A percentile compares a stretch with the other conserved stretches of the same genome.
Conservation (phyloP, 2,797 vertebrate species). For the Clarias pachynema region DNA sequence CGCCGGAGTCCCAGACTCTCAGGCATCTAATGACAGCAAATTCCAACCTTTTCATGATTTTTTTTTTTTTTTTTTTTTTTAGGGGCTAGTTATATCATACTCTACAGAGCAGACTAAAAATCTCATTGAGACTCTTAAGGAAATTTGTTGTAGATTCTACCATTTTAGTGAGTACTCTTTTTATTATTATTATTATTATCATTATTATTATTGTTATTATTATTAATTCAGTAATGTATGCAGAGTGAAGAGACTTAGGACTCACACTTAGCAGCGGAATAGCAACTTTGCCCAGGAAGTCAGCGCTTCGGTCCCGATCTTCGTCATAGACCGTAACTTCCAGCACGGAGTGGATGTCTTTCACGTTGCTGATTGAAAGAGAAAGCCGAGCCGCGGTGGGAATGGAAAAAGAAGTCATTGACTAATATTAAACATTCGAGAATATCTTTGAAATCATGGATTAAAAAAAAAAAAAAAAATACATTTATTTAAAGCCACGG, state of each 20-base stretch:
- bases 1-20: no score
- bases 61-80: constrained; percentile 32
- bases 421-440: constrained; percentile 57
- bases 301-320: constrained; percentile 92
- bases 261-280: constrained; percentile 96
- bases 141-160: constrained; percentile 3
- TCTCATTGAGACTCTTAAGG: neutral
- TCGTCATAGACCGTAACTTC: constrained; percentile 97
- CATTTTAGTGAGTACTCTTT: neutral
- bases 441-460: constrained; percentile 51
- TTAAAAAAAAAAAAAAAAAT: constrained; percentile 45
- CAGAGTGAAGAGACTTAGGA: constrained; percentile 48
- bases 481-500: constrained; percentile 55
- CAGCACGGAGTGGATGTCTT: constrained; percentile 96
- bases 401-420: constrained; percentile 44
- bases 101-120: constrained; percentile 12
- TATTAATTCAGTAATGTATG: constrained; percentile 22
- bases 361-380: constrained; percentile 86
- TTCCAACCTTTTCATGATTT: neutral
- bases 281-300: constrained; percentile 97
- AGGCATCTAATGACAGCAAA: no score
- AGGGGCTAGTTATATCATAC: neutral
- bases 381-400: constrained; percentile 47
- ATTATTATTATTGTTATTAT: neutral
- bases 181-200: neutral